phyloP scores from a whole-genome alignment of 2,888 invertebrate genomes.

The Mesorhabditis spiculigera region DNA sequence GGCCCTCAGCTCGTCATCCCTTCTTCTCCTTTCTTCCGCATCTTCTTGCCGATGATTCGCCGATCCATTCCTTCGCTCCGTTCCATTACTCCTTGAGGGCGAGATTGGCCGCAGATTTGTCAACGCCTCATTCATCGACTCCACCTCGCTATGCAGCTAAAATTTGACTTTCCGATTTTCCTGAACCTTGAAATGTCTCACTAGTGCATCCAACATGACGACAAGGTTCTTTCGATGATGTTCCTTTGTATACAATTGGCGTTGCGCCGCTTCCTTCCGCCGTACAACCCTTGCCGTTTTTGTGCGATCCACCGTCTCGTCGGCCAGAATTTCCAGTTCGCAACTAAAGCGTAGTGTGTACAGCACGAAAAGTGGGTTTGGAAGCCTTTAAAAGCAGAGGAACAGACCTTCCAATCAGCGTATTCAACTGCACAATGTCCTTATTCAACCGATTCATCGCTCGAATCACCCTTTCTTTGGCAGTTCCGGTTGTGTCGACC shows the following conservation, averaged over 20 bases:
- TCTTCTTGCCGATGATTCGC: too few species aligned
- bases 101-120: not conserved
- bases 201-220: not conserved
- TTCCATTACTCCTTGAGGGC: not conserved
- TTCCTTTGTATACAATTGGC: not conserved
- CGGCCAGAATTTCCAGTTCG: not conserved
- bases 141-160: not conserved
- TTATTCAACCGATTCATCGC: constrained; percentile 1
- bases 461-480: constrained; percentile 4
- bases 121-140: not conserved
- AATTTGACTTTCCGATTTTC: not conserved
- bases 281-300: not conserved
- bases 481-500: not conserved
- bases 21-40: not conserved
- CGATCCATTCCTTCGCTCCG: not conserved
- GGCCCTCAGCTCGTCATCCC: constrained; percentile 2
- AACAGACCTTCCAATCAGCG: not conserved
- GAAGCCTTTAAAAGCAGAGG: too few species aligned
- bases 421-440: not conserved
- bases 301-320: not conserved
- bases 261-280: constrained; percentile 5
- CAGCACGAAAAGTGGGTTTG: not conserved
- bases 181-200: not conserved
- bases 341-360: not conserved
- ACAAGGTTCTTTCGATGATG: constrained; percentile 1